Evolutionary conservation across 2,888 invertebrate species (phyloP), one percentile per base, ranked within the genome.

Genomic region (Diogma glabrata): DNA sequence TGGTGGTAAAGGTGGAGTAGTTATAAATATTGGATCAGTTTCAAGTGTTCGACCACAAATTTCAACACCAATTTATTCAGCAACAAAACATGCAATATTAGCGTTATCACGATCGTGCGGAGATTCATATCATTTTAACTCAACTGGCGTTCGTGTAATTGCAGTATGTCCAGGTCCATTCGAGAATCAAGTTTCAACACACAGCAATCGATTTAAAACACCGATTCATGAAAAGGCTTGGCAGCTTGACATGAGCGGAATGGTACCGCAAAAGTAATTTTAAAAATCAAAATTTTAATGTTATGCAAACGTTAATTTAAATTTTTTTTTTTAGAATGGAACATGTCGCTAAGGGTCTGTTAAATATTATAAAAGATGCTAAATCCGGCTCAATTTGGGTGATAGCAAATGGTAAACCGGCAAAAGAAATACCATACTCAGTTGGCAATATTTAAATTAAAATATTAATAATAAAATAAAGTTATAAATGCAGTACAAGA

Each of bases 11-110:
- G 84, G 84, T 14, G 87, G 87, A n/a, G 75, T 78, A 45, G 81
- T 88, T 51, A 74, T 88, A 45, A 87, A 87, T 67, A 81, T 82
- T 4, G 84, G 86, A 2, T 84, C 85, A 49, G 83, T 82, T 23
- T 79, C 81, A 23, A 81, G 83, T 62, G 71, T 75, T 38, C 73
- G 74, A 55, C 84, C 84, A 1, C 79, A 83, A 60, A 78, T 84
- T 6, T 82, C 84, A 51, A 78, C 82, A 23, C 85, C 86, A 2
- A 83, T 85, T 58, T 85, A 84, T 69, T 82, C 84, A 1, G 84
- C 85, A 12, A 85, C 84, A 14, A 85, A 85, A 64, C 83, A 84
- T 61, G 85, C 84, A 1, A 79, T 85, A 19, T 78, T 84, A 14
- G 84, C 82, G 38, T 75, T 85, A 52, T 83, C 84, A 3, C 75